Conservation (phyloP, 2,888 invertebrate genomes). For the Apoderus coryli region DNA sequence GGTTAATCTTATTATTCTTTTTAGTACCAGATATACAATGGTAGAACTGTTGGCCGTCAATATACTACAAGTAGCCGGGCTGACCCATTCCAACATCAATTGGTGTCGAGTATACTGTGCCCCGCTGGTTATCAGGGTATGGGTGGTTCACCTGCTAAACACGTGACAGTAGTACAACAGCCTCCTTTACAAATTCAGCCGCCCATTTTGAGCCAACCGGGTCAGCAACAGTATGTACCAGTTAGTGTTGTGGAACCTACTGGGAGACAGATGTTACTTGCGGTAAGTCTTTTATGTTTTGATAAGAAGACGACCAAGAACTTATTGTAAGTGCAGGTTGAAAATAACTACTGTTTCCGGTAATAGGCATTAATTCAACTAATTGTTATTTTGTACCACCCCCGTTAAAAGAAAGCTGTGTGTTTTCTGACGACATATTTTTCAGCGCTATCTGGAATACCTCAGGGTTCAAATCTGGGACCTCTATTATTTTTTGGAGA, state of each 20-base stretch:
- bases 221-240: conserved; percentile 83
- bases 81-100: conserved; percentile 79
- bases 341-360: too few species aligned
- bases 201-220: conserved; percentile 62
- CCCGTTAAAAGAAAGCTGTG: too few species aligned
- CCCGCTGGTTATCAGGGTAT: conserved; percentile 73
- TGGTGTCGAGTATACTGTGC: conserved; percentile 88
- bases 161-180: conserved; percentile 53
- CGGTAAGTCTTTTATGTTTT: too few species aligned
- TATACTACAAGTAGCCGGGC: conserved; percentile 47
- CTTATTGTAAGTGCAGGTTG: too few species aligned
- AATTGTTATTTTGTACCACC: too few species aligned
- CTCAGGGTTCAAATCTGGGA: too few species aligned
- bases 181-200: conserved; percentile 64
- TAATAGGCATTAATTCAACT: too few species aligned
- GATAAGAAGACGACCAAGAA: too few species aligned
- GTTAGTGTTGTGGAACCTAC: conserved; percentile 86
- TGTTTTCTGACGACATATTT: too few species aligned
- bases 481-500: too few species aligned
- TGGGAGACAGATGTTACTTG: conserved; percentile 64
- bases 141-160: conserved; percentile 52
- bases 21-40: conserved; percentile 72
- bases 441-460: too few species aligned
- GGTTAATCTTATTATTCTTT: too few species aligned
- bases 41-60: conserved; percentile 52